Evolutionary conservation across 2,797 vertebrate species (phyloP), one percentile per base, ranked within the genome.

Genomic region (Hippocampus kuda): DNA sequence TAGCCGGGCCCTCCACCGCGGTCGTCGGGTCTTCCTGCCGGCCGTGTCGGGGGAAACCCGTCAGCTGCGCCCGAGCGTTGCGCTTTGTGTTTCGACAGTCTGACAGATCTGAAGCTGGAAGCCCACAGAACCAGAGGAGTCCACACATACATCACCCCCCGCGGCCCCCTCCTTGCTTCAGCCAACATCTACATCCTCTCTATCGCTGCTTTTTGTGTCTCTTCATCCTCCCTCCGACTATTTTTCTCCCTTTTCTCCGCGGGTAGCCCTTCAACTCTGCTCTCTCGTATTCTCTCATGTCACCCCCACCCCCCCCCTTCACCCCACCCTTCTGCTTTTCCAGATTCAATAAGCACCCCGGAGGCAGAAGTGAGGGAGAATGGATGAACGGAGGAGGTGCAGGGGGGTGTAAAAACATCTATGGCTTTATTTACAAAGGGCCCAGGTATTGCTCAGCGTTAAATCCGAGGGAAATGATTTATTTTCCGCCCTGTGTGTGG

Each of bases 381-480:
- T 74, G 82, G 59, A 30, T 34, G 59, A 61, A 61, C 30, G 82
- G 83, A 81, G 86, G 41, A 16, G 15, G 11, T 24, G 38, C 7
- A 18, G 1, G 49, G 5, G 18, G 16, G 87, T 83, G 86, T 87
- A 88, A 90, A 90, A 88, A 87, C 89, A 89, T 89, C 89, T 82
- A 87, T 88, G 83, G 88, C 85, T 88, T 90, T 89, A 90, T 90
- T 90, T 89, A 89, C 89, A 89, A 89, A 88, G 84, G 84, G 81
- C 76, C 85, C 86, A 86, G 88, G 90, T 88, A 90, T 86, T 83
- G 84, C 87, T 86, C 80, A 18, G 81, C 78, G 80, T 89, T 89
- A 89, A 88, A 89, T 90, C 90, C 80, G 72, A 78, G 78, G 87
- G 86, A 86, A 87, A 86, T 90, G 88, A 90, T 91, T 91, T 91